A percentile compares a stretch with the other conserved stretches of the same genome.
Conservation (phyloP, 2,113 vertebrate species). For the Oenanthe melanoleuca region DNA sequence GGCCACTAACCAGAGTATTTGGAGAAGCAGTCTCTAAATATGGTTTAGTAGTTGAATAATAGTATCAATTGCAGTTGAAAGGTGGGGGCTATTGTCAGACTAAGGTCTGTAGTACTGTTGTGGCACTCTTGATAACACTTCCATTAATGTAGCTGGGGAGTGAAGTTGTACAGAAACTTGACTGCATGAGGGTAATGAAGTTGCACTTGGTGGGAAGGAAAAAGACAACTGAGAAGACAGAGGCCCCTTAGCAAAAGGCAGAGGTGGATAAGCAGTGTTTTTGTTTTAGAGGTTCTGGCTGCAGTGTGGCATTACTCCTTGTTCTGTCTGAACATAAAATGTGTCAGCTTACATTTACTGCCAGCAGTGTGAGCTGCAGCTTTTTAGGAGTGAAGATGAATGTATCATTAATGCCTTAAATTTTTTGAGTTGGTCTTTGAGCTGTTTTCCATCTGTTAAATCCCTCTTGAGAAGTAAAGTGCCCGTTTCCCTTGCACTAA, state of each 20-base stretch:
- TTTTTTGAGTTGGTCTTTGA: not conserved
- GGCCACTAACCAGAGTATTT: not conserved
- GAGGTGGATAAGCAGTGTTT: not conserved
- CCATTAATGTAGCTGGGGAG: not conserved
- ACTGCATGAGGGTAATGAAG: not conserved
- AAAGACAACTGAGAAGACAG: not conserved
- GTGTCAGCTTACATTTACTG: not conserved
- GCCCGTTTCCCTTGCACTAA: not conserved
- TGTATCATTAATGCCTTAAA: slow-evolving; percentile 39
- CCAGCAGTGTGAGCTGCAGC: not conserved
- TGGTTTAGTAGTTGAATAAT: not conserved
- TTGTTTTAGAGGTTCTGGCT: not conserved
- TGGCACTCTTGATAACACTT: not conserved
- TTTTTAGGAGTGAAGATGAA: not conserved
- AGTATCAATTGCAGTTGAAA: not conserved
- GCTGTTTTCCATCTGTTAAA: not conserved
- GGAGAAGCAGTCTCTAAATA: not conserved
- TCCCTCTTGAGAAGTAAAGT: not conserved
- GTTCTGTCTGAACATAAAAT: not conserved
- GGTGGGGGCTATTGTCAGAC: not conserved
- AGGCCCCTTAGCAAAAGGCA: not conserved
- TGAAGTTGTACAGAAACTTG: not conserved
- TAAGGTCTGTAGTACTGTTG: not conserved
- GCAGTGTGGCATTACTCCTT: not conserved
- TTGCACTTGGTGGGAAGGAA: not conserved